Conservation (phyloP, 2,888 invertebrate genomes). For the Esperia sulphurella region DNA sequence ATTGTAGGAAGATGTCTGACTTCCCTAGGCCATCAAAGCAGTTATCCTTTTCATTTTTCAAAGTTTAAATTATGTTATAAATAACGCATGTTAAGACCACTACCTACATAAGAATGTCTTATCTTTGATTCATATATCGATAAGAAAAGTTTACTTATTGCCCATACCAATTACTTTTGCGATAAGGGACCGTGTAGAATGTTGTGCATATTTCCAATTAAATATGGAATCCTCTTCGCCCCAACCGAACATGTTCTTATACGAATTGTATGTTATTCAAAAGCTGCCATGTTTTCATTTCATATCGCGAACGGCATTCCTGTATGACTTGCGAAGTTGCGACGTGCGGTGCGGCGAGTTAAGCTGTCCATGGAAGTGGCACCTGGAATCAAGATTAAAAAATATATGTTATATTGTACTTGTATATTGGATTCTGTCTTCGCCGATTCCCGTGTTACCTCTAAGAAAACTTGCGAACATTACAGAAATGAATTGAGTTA, state of each 20-base stretch:
- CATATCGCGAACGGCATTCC: slow-evolving; percentile 20
- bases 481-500: too few species aligned
- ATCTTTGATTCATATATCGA: neutral
- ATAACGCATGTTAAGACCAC: too few species aligned
- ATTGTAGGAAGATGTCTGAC: too few species aligned
- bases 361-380: neutral
- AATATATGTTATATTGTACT: too few species aligned
- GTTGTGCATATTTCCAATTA: slow-evolving; percentile 11
- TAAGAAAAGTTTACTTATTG: neutral
- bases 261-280: slow-evolving; percentile 11
- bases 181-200: slow-evolving; percentile 1
- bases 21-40: too few species aligned
- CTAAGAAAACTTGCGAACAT: too few species aligned
- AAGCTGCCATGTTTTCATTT: slow-evolving; percentile 15
- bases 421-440: too few species aligned
- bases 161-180: neutral
- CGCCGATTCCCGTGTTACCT: too few species aligned
- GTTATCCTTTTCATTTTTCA: too few species aligned
- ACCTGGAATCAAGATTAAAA: too few species aligned
- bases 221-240: slow-evolving; percentile 3
- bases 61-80: too few species aligned
- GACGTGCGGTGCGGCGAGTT: slow-evolving; percentile 4
- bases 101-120: neutral
- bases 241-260: slow-evolving; percentile 4
- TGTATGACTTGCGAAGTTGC: slow-evolving; percentile 12